These are phyloP conservation scores for Acromyrmex heyeri DNA, from an alignment of 1,140 invertebrate genomes.

Conservation along the genomic window DNA sequence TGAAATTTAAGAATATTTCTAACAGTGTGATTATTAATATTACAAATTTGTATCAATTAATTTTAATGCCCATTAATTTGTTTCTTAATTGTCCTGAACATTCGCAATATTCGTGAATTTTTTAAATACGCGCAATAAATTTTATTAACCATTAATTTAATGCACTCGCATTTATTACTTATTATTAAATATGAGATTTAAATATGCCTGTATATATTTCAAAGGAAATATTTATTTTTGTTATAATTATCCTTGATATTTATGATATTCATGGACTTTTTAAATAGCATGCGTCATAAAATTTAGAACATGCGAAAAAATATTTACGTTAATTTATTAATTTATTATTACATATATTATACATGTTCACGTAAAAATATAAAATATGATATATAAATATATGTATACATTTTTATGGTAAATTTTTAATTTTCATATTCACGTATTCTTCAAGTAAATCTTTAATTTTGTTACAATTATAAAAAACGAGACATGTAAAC, in stretches of 20 bases:
- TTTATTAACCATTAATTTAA: too few species aligned
- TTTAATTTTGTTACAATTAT: constrained; percentile 3
- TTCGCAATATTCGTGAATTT: not conserved
- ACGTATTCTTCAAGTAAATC: not conserved
- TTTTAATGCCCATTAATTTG: not conserved
- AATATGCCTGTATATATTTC: too few species aligned
- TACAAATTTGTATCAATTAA: not conserved
- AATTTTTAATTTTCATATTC: not conserved
- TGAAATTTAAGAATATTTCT: too few species aligned
- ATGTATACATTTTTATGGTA: not conserved
- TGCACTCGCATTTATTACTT: too few species aligned
- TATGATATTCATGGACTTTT: not conserved
- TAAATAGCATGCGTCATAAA: not conserved
- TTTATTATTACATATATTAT: not conserved
- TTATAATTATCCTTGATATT: not conserved
- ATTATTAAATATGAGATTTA: too few species aligned
- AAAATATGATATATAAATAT: not conserved
- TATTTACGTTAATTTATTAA: not conserved
- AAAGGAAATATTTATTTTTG: too few species aligned
- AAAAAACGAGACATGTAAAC: not conserved
- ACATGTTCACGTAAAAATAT: not conserved
- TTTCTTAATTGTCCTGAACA: not conserved
- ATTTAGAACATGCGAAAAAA: not conserved
- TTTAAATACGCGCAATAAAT: not conserved
- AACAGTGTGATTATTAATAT: not conserved